Conservation (phyloP, 2,113 vertebrate species). For the Euleptes europaea region DNA sequence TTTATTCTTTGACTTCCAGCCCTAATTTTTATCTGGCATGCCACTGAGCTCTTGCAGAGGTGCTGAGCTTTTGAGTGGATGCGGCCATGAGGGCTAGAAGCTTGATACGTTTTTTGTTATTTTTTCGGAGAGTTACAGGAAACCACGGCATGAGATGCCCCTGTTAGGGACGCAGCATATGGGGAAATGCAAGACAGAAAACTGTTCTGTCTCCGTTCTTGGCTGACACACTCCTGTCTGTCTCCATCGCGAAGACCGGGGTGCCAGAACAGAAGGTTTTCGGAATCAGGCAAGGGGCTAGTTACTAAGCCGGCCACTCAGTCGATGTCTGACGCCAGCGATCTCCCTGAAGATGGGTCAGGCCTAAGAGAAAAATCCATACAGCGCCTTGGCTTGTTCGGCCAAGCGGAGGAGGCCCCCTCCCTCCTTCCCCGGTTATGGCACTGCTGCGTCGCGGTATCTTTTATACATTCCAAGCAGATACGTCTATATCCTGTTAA, state of each 20-base stretch:
- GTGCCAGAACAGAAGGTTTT: background rate
- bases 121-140: background rate
- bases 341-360: background rate
- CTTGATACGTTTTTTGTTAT: background rate
- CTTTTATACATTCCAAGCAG: background rate
- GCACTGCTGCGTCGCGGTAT: too few relatives aligned
- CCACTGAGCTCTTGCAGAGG: background rate
- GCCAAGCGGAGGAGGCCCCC: background rate
- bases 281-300: background rate
- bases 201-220: background rate
- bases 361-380: slow-evolving; percentile 10
- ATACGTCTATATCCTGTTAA: too few relatives aligned
- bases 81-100: background rate
- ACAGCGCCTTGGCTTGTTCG: background rate
- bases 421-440: background rate
- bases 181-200: background rate
- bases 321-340: background rate
- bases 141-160: background rate
- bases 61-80: too few relatives aligned
- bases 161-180: too few relatives aligned
- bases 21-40: too few relatives aligned
- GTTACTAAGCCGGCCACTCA: background rate
- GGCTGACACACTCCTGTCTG: background rate
- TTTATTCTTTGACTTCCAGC: too few relatives aligned
- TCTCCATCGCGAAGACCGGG: background rate